These are phyloP conservation scores for Stenodera caucasica DNA, from an alignment of 2,888 invertebrate species.

Conservation along the genomic window DNA sequence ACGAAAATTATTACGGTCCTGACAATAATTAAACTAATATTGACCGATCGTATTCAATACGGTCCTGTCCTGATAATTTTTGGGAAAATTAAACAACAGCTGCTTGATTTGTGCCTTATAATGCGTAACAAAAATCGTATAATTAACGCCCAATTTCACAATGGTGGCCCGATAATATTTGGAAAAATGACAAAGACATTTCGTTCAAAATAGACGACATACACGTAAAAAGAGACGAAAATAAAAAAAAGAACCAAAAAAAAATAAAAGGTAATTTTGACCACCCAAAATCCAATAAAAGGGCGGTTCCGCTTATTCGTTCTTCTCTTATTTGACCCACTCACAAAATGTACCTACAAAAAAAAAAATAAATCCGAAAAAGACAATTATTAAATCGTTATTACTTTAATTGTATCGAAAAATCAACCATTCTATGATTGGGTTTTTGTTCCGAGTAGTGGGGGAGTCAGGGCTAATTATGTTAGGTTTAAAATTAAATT, in stretches of 20 bases:
- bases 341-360: background rate
- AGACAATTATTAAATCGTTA: background rate
- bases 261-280: conserved; percentile 12
- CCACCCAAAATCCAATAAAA: conserved; percentile 30
- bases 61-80: background rate
- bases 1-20: conserved; percentile 47
- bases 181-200: background rate
- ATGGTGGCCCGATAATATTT: conserved; percentile 34
- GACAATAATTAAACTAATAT: no score
- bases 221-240: no score
- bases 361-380: background rate
- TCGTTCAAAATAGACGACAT: background rate
- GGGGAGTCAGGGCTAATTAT: no score
- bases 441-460: no score
- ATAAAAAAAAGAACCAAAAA: conserved; percentile 20
- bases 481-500: no score
- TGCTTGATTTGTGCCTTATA: conserved; percentile 5
- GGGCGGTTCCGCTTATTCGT: conserved; percentile 20
- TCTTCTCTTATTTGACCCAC: background rate
- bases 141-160: conserved; percentile 43
- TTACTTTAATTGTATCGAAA: no score
- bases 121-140: conserved; percentile 25
- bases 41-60: no score
- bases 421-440: no score
- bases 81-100: conserved; percentile 2